phyloP scores from a whole-genome alignment of 2,113 vertebrate genomes.

The Castor canadensis region DNA sequence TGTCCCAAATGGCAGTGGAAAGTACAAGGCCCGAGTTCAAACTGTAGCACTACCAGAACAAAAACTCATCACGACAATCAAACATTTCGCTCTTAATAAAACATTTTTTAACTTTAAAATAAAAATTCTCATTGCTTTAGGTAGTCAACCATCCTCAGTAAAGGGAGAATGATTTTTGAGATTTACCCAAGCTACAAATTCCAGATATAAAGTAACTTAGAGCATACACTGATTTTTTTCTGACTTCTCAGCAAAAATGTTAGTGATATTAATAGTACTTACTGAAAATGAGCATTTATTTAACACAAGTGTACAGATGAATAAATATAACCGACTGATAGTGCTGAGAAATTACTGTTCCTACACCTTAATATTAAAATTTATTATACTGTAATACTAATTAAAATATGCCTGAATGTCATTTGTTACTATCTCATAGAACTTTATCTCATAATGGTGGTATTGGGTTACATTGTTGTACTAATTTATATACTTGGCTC shows the following conservation, averaged over 20 bases:
- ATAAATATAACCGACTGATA: not conserved
- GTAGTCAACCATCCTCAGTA: not conserved
- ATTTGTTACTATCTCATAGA: not conserved
- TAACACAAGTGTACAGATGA: not conserved
- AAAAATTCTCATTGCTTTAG: not conserved
- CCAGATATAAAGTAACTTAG: not conserved
- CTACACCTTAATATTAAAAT: not conserved
- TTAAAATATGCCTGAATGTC: too few relatives aligned
- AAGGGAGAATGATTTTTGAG: not conserved
- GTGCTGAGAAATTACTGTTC: not conserved
- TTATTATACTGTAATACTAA: too few relatives aligned
- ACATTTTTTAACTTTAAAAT: not conserved
- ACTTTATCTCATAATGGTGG: not conserved
- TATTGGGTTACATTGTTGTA: not conserved
- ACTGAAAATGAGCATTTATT: not conserved
- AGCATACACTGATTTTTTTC: slow-evolving; percentile 14
- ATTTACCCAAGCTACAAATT: slow-evolving; percentile 7
- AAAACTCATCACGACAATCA: too few relatives aligned
- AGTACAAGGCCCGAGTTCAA: too few relatives aligned
- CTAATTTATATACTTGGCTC: not conserved
- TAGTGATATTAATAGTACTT: not conserved
- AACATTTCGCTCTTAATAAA: not conserved
- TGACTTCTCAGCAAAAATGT: not conserved
- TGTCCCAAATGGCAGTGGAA: too few relatives aligned
- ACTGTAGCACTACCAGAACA: too few relatives aligned